phyloP scores from a whole-genome alignment of 2,888 invertebrate genomes.

The Cenopis cana region DNA sequence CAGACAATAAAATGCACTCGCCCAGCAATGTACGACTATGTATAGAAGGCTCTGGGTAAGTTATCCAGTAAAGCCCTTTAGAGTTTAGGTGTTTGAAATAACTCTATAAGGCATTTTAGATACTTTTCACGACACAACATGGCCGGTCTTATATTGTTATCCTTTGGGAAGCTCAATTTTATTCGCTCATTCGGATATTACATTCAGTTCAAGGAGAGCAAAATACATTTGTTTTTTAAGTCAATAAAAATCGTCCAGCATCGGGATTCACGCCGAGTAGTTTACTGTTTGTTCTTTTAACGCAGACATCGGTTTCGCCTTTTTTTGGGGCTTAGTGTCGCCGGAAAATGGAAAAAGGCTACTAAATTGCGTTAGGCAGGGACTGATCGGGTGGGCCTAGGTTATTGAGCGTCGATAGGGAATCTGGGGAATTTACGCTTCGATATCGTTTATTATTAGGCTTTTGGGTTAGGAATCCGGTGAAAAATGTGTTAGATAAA shows the following conservation, averaged over 20 bases:
- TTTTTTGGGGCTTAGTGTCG: slow-evolving; percentile 22
- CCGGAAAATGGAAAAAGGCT: slow-evolving; percentile 28
- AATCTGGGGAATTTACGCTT: slow-evolving; percentile 20
- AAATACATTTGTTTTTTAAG: slow-evolving; percentile 16
- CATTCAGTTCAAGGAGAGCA: background rate
- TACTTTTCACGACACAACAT: background rate
- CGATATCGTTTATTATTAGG: slow-evolving; percentile 25
- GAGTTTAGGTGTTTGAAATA: too few species aligned
- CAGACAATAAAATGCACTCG: too few species aligned
- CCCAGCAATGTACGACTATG: too few species aligned
- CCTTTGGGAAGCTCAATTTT: background rate
- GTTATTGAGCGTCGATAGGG: slow-evolving; percentile 24
- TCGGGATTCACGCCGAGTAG: background rate
- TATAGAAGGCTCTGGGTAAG: too few species aligned
- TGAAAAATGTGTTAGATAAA: slow-evolving; percentile 13
- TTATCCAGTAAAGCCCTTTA: too few species aligned
- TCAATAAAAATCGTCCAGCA: slow-evolving; percentile 8
- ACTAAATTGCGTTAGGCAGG: slow-evolving; percentile 25
- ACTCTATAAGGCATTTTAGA: too few species aligned
- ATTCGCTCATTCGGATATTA: too few species aligned
- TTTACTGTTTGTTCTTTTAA: slow-evolving; percentile 30
- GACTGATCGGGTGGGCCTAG: slow-evolving; percentile 24
- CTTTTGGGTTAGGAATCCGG: background rate
- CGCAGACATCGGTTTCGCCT: slow-evolving; percentile 17
- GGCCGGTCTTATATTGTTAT: background rate